phyloP scores from a whole-genome alignment of 2,888 invertebrate genomes.

The Clitarchus hookeri region DNA sequence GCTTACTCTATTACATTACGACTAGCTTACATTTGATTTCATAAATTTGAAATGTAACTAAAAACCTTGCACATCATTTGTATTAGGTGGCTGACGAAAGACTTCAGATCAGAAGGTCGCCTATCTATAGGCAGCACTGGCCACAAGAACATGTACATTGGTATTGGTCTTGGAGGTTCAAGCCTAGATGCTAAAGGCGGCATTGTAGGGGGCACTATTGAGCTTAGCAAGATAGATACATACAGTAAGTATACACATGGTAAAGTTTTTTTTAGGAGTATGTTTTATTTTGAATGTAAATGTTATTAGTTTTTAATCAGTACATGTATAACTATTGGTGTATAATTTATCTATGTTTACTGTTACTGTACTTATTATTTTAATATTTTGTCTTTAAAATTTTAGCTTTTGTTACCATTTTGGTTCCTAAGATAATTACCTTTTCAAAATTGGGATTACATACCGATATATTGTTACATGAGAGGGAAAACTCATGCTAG shows the following conservation, averaged over 20 bases:
- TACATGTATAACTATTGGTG: too few species aligned
- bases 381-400: too few species aligned
- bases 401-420: too few species aligned
- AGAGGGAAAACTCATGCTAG: too few species aligned
- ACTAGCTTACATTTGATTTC: background rate
- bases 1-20: background rate
- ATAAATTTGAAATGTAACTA: background rate
- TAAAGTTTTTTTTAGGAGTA: too few species aligned
- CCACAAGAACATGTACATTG: constrained; percentile 89
- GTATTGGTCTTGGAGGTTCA: constrained; percentile 85
- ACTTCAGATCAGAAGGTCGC: constrained; percentile 89
- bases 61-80: background rate
- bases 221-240: constrained; percentile 86
- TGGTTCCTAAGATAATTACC: too few species aligned
- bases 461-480: too few species aligned
- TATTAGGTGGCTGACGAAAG: constrained; percentile 85
- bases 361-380: too few species aligned
- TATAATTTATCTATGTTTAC: too few species aligned
- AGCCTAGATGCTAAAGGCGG: constrained; percentile 95
- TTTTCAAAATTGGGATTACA: too few species aligned
- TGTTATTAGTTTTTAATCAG: too few species aligned
- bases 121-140: constrained; percentile 93
- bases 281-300: too few species aligned
- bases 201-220: constrained; percentile 95
- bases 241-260: constrained; percentile 62